Evolutionary conservation across 2,797 vertebrate genomes (phyloP).

Genomic region (Tympanoctomys barrerae): DNA sequence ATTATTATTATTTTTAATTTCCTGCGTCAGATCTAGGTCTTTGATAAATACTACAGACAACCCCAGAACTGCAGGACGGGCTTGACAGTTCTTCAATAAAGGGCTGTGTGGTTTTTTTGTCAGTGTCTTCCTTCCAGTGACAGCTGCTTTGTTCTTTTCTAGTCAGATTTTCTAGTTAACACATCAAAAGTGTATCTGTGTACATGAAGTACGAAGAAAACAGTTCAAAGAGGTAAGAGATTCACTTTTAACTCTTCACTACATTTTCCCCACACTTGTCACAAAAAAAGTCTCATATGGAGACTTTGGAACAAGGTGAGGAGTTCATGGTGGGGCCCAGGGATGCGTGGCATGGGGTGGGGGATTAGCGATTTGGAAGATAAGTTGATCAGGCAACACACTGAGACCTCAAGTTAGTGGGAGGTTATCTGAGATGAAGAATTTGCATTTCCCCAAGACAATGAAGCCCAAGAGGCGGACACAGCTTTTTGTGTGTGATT

Average conservation of each 20-base stretch:
- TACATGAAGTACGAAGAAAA: constrained; percentile 89
- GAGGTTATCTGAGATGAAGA: constrained; percentile 77
- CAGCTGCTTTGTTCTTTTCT: constrained; percentile 96
- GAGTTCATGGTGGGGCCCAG: constrained; percentile 81
- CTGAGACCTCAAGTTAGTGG: constrained; percentile 77
- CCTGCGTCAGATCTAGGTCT: constrained; percentile 90
- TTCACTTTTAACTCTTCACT: constrained; percentile 91
- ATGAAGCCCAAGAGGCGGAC: background rate
- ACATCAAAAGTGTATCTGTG: constrained; percentile 95
- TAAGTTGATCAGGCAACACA: constrained; percentile 80
- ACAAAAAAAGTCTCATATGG: constrained; percentile 83
- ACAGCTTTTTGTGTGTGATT: background rate
- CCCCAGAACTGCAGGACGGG: constrained; percentile 88
- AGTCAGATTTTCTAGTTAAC: constrained; percentile 96
- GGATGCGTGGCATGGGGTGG: constrained; percentile 66
- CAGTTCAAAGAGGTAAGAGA: constrained; percentile 92
- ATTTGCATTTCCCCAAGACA: constrained; percentile 77
- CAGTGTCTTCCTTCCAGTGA: constrained; percentile 94
- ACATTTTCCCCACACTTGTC: constrained; percentile 87
- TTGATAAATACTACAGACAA: constrained; percentile 92
- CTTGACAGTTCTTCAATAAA: constrained; percentile 96
- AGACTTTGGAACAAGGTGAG: constrained; percentile 85
- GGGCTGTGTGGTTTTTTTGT: constrained; percentile 91
- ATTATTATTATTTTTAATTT: constrained; percentile 90
- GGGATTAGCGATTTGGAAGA: constrained; percentile 78